These are phyloP conservation scores for Indicator maculatus DNA, from an alignment of 2,113 vertebrate genomes.

Conservation along the genomic window DNA sequence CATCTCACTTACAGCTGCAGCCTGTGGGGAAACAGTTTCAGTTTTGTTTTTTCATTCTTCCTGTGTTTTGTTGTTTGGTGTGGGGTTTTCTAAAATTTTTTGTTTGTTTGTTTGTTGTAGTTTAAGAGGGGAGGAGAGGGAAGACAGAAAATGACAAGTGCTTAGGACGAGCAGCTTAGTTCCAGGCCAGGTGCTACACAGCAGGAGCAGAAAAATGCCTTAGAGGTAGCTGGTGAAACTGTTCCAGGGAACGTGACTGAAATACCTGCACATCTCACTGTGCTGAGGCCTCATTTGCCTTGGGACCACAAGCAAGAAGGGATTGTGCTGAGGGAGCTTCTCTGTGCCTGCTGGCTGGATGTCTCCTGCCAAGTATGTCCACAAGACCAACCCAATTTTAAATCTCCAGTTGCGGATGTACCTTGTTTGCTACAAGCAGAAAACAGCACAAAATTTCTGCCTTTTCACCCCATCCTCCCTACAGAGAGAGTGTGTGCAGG, in stretches of 20 bases:
- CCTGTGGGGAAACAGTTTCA: background rate
- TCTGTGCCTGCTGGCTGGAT: background rate
- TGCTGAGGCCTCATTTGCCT: background rate
- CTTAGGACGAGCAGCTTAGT: background rate
- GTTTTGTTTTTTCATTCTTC: background rate
- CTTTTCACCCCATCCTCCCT: background rate
- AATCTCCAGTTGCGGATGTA: background rate
- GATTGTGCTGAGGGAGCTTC: background rate
- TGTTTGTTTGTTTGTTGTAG: background rate
- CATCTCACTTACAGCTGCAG: background rate
- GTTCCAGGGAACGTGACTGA: background rate
- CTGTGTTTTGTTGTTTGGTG: too few species aligned
- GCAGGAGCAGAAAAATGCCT: background rate
- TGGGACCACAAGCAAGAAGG: background rate
- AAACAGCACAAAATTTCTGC: background rate
- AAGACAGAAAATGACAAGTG: background rate
- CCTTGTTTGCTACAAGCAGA: background rate
- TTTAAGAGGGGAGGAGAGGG: background rate
- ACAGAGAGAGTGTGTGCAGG: background rate
- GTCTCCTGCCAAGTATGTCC: background rate
- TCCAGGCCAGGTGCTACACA: background rate
- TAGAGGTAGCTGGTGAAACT: background rate
- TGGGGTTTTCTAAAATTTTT: background rate
- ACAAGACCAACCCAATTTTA: background rate
- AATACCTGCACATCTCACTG: background rate